phyloP scores from a whole-genome alignment of 2,113 vertebrate genomes.

The Ochotona curzoniae region DNA sequence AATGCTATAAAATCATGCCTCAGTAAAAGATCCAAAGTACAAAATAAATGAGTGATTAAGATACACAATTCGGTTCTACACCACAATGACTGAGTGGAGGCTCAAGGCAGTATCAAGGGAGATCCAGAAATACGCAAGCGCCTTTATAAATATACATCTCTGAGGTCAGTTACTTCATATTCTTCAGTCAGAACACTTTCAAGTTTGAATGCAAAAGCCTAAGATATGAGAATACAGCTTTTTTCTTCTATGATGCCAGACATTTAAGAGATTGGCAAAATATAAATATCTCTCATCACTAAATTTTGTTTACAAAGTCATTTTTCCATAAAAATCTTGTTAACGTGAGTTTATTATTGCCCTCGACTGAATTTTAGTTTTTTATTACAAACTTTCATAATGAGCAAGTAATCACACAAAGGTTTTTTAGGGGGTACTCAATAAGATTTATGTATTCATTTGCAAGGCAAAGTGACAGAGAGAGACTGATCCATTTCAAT shows the following conservation, averaged over 20 bases:
- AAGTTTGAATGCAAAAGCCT: slow-evolving; percentile 25
- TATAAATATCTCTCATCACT: background rate
- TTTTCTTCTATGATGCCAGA: slow-evolving; percentile 4
- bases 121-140: background rate
- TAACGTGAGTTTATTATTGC: background rate
- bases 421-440: no score
- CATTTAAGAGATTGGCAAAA: slow-evolving; percentile 36
- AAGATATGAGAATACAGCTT: background rate
- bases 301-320: background rate
- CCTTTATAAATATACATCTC: background rate
- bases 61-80: background rate
- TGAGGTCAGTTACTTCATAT: background rate
- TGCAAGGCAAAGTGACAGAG: no score
- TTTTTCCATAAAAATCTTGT: slow-evolving; percentile 41
- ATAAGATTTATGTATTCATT: no score
- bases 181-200: background rate
- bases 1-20: background rate
- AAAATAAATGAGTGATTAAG: no score
- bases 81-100: background rate
- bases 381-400: background rate
- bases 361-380: background rate
- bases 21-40: background rate
- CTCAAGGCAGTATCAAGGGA: background rate
- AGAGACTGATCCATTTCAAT: no score
- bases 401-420: background rate